Base-by-base conservation (phyloP, 2,113 vertebrate genomes). In the Blennius ocellaris region DNA sequence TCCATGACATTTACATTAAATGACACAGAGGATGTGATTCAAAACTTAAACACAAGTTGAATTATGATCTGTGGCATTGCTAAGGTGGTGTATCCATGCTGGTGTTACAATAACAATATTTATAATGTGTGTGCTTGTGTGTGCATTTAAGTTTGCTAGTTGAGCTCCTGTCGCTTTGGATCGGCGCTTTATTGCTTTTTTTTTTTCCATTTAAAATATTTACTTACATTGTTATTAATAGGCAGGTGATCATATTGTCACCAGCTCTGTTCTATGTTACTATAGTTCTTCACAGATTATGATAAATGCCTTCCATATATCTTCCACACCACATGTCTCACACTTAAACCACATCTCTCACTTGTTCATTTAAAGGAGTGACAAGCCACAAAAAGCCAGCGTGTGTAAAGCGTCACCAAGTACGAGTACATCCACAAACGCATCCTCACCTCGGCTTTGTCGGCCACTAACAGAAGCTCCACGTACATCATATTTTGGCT, bases 381-480 rank as follows among this genome's bases (percentile, higher is more conserved):
- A 50, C 41, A 17, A 2, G 21, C 47, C 55, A 30, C 41, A 52
- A 14, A 0, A 0, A 30, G 10, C 7, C 10, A 76, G 21, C 21
- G 21, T 30, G 21, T 30, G 21, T 30, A 30, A 30, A 30, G 52
- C 40, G 4, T 39, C n/a, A 9, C 38, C 41, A 74, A 37, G 60
- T 15, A 3, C 43, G 14, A 44, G 10, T 6, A 54, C 0, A 14
- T 10, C 4, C 1, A 11, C 6, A 11, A 0, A 0, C 5, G 8
- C 14, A 11, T 52, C 51, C 93, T 96, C 92, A 99, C 98, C 97
- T 98, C 96, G 4, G 96, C 93, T 17, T 96, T 94, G 90, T 99
- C 98, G 50, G 97, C 98, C 66, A 97, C 98, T 0, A 99, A 78
- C 82, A 98, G 94, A 67, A 99, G 94, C 77, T 99, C 98, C 70